These are phyloP conservation scores for Enteromius radiatus DNA, from an alignment of 2,797 vertebrate genomes.

Conservation along the genomic window DNA sequence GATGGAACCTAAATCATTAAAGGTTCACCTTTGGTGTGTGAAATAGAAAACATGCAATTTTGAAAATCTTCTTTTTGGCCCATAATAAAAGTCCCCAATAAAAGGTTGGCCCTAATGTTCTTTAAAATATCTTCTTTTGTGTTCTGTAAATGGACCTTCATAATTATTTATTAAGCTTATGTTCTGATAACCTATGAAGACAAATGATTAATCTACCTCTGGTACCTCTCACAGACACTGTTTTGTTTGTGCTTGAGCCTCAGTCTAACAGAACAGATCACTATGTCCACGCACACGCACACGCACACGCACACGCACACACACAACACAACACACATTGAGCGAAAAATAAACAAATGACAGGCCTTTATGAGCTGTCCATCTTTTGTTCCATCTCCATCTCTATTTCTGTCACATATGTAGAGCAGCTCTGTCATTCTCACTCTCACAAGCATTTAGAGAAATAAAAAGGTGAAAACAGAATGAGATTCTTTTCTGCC, in stretches of 20 bases:
- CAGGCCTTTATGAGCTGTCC: constrained; percentile 31
- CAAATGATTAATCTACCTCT: background rate
- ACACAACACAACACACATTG: background rate
- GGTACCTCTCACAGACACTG: background rate
- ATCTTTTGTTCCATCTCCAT: constrained; percentile 9
- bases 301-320: background rate
- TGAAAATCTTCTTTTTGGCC: background rate
- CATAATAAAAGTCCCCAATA: background rate
- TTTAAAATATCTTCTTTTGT: background rate
- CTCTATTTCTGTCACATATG: constrained; percentile 9
- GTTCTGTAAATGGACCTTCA: background rate
- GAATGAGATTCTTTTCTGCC: background rate
- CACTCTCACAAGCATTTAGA: background rate
- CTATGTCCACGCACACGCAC: background rate
- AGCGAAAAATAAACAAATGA: constrained; percentile 3
- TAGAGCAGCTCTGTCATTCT: background rate
- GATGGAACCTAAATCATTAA: background rate
- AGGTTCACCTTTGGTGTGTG: background rate
- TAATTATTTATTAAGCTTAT: background rate
- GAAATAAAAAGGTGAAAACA: background rate
- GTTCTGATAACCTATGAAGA: background rate
- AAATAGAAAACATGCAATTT: background rate
- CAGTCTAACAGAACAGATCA: background rate
- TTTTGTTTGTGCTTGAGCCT: constrained; percentile 14
- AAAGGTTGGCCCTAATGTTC: background rate